These are phyloP conservation scores for Drosophila virilis DNA, from an alignment of 1,140 invertebrate genomes.

Conservation along the genomic window DNA sequence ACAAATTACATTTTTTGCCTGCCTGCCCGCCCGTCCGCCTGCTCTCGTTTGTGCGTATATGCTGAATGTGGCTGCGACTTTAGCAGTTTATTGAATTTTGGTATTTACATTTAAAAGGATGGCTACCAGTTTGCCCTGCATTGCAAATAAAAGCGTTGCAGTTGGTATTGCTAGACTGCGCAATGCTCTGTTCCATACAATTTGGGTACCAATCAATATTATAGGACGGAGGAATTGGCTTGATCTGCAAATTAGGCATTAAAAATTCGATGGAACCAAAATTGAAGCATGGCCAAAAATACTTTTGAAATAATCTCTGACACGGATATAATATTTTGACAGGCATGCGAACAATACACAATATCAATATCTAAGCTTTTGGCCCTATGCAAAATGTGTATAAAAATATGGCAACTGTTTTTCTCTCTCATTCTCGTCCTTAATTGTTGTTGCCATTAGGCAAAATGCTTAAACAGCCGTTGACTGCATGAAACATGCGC, in stretches of 20 bases:
- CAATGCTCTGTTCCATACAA: not conserved
- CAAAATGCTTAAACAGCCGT: conserved; percentile 30
- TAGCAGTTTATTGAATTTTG: conserved; percentile 40
- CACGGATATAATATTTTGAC: no score
- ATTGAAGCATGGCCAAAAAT: no score
- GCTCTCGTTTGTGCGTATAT: not conserved
- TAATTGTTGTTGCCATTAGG: conserved; percentile 53
- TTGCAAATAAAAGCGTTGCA: conserved; percentile 11
- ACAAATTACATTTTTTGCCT: conserved; percentile 71
- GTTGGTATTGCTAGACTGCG: not conserved
- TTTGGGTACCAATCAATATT: no score
- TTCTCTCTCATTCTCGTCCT: not conserved
- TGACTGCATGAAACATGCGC: conserved; percentile 59
- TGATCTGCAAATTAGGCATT: no score
- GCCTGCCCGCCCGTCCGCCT: not conserved
- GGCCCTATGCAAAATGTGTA: no score
- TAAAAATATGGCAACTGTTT: no score
- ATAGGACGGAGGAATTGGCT: no score
- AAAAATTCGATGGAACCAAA: no score
- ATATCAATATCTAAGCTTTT: no score
- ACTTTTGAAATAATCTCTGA: no score
- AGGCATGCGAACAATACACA: no score
- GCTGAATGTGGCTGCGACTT: conserved; percentile 5
- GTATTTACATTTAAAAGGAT: conserved; percentile 26
- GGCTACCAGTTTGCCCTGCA: conserved; percentile 36